Evolutionary conservation across 2,113 vertebrate species (phyloP), one percentile per base, ranked within the genome.

Genomic region (Loxodonta africana): DNA sequence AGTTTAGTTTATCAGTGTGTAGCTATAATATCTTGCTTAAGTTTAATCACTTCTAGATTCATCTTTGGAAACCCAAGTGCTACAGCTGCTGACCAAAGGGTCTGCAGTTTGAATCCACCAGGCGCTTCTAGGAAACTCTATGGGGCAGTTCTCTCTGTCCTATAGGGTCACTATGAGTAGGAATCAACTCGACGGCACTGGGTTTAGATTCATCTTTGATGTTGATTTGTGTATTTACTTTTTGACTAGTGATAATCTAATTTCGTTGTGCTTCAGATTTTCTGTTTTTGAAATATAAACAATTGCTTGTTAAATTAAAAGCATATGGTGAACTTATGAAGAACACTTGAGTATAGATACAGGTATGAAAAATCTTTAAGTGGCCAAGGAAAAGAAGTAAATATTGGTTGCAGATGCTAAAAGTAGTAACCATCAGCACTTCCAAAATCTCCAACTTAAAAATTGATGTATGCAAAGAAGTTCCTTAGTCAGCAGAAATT

Each of bases 281-380:
- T 25, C n/a, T 87, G 10, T 82, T 41, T 93, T 62, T 84, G 28
- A 97, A 92, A 88, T 69, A 81, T 62, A 41, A 88, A 63, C 76
- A 63, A 84, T 65, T 84, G 20, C 65, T 96, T 76, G 6, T 46
- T 62, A 57, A 83, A 83, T 83, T 73, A 84, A 78, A 95, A 92
- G 48, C 6, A 48, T 82, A 44, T 73, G 21, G 20, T 80, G 4
- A 67, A 67, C 48, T 73, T 92, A 73, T 48, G 23, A 92, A 90
- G 6, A 46, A 74, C 18, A 87, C 44, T 76, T 82, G 20, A 48
- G 41, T 73, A 10, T 73, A 6, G 88, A 53, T 91, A 53, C 37
- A 48, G 46, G 23, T 94, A n/a, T 63, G 25, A 77, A 51, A 95
- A 44, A 81, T 83, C 12, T 77, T 96, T 90, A 88, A 88, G 62